A percentile compares a stretch with the other conserved stretches of the same genome.
Evolutionary conservation across 2,113 vertebrate species (phyloP).

Genomic region (Xerus inauris): DNA sequence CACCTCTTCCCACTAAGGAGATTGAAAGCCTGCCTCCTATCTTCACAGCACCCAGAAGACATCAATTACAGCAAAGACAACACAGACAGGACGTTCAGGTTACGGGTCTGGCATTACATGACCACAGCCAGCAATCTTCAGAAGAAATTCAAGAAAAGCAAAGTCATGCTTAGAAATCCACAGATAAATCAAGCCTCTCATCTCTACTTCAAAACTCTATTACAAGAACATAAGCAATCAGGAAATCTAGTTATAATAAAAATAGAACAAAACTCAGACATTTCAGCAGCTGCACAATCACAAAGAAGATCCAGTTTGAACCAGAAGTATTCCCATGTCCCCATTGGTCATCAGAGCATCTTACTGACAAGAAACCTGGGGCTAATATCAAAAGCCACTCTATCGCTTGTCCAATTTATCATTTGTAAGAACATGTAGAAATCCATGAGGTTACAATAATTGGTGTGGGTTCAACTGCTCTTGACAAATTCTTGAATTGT

Average conservation of each 20-base stretch:
- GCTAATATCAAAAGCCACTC: neutral
- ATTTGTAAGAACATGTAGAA: slow-evolving; percentile 14
- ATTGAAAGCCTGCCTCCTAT: slow-evolving; percentile 61
- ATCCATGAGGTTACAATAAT: neutral
- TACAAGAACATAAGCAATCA: slow-evolving; percentile 29
- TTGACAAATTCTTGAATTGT: neutral
- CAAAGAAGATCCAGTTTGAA: neutral
- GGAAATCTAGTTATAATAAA: neutral
- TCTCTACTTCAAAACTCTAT: slow-evolving; percentile 16
- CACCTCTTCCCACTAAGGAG: slow-evolving; percentile 38
- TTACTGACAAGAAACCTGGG: neutral
- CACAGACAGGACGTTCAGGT: slow-evolving; percentile 4
- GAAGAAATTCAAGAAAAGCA: slow-evolving; percentile 16
- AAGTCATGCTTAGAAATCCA: slow-evolving; percentile 57
- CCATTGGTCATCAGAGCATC: neutral
- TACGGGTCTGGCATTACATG: slow-evolving; percentile 24
- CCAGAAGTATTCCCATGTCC: neutral
- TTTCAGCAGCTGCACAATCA: neutral
- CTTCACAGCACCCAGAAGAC: slow-evolving; percentile 56
- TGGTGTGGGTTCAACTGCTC: neutral
- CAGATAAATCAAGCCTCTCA: slow-evolving; percentile 43
- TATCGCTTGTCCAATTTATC: neutral
- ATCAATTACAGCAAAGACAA: slow-evolving; percentile 51
- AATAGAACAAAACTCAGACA: neutral
- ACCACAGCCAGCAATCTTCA: slow-evolving; percentile 59